phyloP scores from a whole-genome alignment of 1,140 invertebrate genomes.

The Euschistus heros region DNA sequence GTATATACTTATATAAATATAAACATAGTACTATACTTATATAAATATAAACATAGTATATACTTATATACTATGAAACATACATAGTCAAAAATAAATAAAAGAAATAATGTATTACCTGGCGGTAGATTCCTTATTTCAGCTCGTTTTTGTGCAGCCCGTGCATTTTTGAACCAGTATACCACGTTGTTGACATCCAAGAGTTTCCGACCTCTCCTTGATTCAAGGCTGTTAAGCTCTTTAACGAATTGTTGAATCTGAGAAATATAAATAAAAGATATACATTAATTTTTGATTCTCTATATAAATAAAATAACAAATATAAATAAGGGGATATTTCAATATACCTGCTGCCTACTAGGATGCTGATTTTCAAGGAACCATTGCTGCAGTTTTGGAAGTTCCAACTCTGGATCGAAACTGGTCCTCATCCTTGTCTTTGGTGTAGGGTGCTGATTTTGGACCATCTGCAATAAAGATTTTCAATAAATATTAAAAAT shows the following conservation, averaged over 20 bases:
- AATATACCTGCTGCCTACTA: slow-evolving; percentile 57
- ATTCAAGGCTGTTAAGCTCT: slow-evolving; percentile 84
- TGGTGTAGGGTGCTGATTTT: slow-evolving; percentile 64
- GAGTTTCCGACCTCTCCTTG: slow-evolving; percentile 79
- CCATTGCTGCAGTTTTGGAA: slow-evolving; percentile 89
- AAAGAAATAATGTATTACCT: slow-evolving; percentile 25
- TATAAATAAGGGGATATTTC: background rate
- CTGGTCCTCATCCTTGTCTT: slow-evolving; percentile 86
- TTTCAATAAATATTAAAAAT: slow-evolving; percentile 27
- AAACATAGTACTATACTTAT: too few relatives aligned
- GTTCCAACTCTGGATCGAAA: slow-evolving; percentile 89
- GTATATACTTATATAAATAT: too few relatives aligned
- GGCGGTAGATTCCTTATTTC: slow-evolving; percentile 47
- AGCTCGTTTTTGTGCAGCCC: slow-evolving; percentile 85
- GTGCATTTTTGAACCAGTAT: slow-evolving; percentile 97
- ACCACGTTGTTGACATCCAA: slow-evolving; percentile 95
- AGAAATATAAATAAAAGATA: slow-evolving; percentile 26
- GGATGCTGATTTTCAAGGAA: slow-evolving; percentile 94
- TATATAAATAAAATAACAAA: too few relatives aligned
- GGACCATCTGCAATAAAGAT: slow-evolving; percentile 48
- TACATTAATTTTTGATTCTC: too few relatives aligned
- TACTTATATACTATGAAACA: too few relatives aligned
- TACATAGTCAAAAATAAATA: slow-evolving; percentile 1
- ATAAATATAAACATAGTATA: too few relatives aligned
- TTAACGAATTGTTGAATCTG: slow-evolving; percentile 90